These are phyloP conservation scores for Hydractinia symbiolongicarpus DNA, from an alignment of 30 jellyfish, hydroid and myxozoan species.

Conservation along the genomic window DNA sequence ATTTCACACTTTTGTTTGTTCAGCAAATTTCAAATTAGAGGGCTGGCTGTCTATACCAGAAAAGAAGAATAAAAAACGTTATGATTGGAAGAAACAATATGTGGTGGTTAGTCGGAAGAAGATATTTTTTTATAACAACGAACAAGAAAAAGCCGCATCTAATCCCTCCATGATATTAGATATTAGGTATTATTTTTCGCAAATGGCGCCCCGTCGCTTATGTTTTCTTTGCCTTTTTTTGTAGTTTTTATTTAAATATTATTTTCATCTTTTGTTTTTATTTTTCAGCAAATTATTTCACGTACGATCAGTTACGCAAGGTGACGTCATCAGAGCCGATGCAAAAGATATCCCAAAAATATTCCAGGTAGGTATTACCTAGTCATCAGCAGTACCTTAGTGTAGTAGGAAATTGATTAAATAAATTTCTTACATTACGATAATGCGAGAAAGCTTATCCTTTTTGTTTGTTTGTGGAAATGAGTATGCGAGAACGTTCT, in stretches of 20 bases:
- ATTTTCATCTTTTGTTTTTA: not conserved
- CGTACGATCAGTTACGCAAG: constrained; percentile 88
- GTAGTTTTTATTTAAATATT: not conserved
- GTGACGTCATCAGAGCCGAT: constrained; percentile 87
- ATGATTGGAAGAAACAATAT: constrained; percentile 84
- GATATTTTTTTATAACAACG: constrained; percentile 70
- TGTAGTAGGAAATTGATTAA: too few species aligned
- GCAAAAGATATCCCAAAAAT: constrained; percentile 90
- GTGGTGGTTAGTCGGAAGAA: constrained; percentile 45
- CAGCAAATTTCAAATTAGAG: constrained; percentile 55
- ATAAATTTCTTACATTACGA: too few species aligned
- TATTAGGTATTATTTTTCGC: constrained; percentile 37
- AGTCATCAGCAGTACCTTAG: too few species aligned
- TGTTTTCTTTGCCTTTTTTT: not conserved
- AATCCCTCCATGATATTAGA: constrained; percentile 85
- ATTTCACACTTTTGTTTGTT: not conserved
- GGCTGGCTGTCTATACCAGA: constrained; percentile 88
- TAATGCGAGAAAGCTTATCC: too few species aligned
- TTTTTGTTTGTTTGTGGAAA: too few species aligned
- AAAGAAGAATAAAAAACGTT: constrained; percentile 38
- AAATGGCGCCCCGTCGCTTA: not conserved
- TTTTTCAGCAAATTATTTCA: constrained; percentile 67
- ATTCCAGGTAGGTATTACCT: constrained; percentile 57
- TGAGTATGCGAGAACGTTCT: too few species aligned
- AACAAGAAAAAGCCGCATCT: constrained; percentile 64